These are phyloP conservation scores for Psittacula echo DNA, from an alignment of 2,797 vertebrate species.

Conservation along the genomic window DNA sequence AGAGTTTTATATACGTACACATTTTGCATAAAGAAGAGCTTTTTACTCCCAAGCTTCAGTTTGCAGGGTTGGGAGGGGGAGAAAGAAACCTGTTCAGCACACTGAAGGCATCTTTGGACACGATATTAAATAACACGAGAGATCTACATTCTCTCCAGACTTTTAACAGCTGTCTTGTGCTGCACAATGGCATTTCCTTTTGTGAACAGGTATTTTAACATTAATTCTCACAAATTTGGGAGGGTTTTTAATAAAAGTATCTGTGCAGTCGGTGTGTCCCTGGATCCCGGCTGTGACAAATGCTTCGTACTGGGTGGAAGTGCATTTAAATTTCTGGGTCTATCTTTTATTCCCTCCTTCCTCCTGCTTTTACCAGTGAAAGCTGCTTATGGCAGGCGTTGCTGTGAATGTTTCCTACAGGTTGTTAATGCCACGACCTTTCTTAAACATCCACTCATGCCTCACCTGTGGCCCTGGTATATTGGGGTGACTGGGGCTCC, in stretches of 20 bases:
- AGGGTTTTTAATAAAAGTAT: background rate
- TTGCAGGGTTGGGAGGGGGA: background rate
- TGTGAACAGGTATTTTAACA: slow-evolving; percentile 29
- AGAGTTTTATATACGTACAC: slow-evolving; percentile 60
- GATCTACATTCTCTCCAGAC: slow-evolving; percentile 51
- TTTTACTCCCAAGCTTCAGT: slow-evolving; percentile 30
- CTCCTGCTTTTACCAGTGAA: background rate
- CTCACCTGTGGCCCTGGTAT: fast-evolving
- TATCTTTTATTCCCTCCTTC: background rate
- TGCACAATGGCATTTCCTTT: background rate
- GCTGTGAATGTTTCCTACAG: fast-evolving
- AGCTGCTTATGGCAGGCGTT: background rate
- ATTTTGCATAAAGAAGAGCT: slow-evolving; percentile 67
- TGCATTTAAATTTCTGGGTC: background rate
- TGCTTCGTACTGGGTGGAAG: background rate
- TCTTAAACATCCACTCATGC: background rate
- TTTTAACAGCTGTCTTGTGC: slow-evolving; percentile 39
- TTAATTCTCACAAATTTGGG: slow-evolving; percentile 17
- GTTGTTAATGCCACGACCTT: background rate
- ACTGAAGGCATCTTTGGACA: slow-evolving; percentile 41
- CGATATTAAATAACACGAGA: slow-evolving; percentile 25
- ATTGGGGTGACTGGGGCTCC: background rate
- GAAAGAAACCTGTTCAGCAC: background rate
- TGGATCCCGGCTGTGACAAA: background rate
- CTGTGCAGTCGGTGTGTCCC: background rate